Conservation (phyloP, 1,140 invertebrate species). For the Papilio aristodemus region DNA sequence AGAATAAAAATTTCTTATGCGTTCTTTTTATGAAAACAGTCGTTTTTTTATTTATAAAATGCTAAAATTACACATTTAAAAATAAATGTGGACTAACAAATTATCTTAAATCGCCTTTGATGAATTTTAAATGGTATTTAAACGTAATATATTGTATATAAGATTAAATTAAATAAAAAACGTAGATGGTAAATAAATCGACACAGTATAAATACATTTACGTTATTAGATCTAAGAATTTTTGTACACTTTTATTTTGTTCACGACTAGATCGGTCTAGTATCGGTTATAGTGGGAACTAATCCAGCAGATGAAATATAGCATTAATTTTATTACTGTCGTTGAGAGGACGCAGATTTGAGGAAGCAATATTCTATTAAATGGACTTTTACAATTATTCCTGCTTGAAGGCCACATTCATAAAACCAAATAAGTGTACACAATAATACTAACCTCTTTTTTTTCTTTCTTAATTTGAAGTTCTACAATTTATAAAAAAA, state of each 20-base stretch:
- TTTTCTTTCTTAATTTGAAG: no score
- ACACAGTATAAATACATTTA: not conserved
- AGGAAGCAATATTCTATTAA: not conserved
- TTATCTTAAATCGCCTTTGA: slow-evolving; percentile 13
- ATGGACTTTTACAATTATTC: no score
- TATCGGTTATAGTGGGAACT: not conserved
- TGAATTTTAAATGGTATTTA: slow-evolving; percentile 15
- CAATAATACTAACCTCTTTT: no score
- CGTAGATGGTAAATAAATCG: not conserved
- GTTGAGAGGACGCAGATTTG: not conserved
- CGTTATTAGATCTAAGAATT: slow-evolving; percentile 5
- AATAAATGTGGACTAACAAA: slow-evolving; percentile 8
- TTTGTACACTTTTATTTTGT: not conserved
- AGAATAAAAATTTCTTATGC: not conserved
- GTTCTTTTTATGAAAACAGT: not conserved
- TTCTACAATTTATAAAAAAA: no score
- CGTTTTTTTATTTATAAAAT: slow-evolving; percentile 5
- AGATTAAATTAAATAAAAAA: slow-evolving; percentile 10
- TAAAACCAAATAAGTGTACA: no score
- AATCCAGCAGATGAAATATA: not conserved
- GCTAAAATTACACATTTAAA: slow-evolving; percentile 16
- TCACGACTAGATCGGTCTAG: not conserved
- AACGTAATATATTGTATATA: slow-evolving; percentile 10
- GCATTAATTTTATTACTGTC: not conserved
- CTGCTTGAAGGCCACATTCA: no score